phyloP scores from a whole-genome alignment of 2,888 invertebrate genomes.

The Polietes domitor region DNA sequence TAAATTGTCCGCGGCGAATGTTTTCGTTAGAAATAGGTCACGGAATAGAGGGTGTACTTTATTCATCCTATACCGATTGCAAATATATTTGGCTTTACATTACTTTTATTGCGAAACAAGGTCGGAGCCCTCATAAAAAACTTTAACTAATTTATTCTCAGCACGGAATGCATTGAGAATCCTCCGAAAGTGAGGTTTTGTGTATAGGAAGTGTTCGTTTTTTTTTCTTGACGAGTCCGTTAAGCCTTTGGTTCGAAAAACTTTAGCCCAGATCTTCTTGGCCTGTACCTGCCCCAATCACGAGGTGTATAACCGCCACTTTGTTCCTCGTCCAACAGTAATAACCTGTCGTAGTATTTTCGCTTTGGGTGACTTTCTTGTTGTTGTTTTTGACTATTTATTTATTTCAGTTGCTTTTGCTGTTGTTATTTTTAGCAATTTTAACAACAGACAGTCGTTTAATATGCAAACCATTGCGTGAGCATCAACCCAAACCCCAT shows the following conservation, averaged over 20 bases:
- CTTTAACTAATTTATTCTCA: background rate
- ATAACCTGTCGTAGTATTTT: background rate
- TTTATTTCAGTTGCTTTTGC: conserved; percentile 18
- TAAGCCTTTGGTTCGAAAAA: too few species aligned
- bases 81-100: too few species aligned
- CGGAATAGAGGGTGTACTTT: too few species aligned
- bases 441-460: conserved; percentile 52
- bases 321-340: background rate
- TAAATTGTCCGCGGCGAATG: too few species aligned
- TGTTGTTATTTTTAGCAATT: conserved; percentile 48
- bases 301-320: too few species aligned
- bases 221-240: too few species aligned
- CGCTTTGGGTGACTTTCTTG: background rate
- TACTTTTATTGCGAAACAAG: background rate
- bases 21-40: too few species aligned
- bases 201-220: background rate
- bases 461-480: conserved; percentile 54
- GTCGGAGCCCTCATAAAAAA: background rate
- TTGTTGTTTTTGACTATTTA: conserved; percentile 46
- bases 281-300: too few species aligned
- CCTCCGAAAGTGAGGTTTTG: too few species aligned
- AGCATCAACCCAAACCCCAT: conserved; percentile 26
- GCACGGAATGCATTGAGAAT: background rate
- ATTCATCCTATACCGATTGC: too few species aligned
- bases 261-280: too few species aligned